phyloP scores from a whole-genome alignment of 2,888 invertebrate species.

The Drosophila pseudotakahashii region DNA sequence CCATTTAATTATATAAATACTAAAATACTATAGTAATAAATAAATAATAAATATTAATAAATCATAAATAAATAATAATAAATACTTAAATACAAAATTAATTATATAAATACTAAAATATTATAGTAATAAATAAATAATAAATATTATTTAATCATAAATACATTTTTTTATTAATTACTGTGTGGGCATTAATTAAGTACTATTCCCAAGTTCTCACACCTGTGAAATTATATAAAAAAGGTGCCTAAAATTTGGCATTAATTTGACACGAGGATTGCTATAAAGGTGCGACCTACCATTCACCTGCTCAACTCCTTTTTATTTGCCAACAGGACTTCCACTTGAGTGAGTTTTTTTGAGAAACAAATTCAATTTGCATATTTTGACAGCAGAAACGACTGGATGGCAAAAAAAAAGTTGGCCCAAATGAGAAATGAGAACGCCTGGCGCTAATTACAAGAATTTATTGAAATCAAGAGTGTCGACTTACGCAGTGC shows the following conservation, averaged over 20 bases:
- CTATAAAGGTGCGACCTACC: slow-evolving; percentile 13
- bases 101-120: neutral
- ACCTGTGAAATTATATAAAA: slow-evolving; percentile 1
- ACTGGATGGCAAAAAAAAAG: slow-evolving; percentile 17
- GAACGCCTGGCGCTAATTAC: slow-evolving; percentile 71
- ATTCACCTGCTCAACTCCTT: slow-evolving; percentile 58
- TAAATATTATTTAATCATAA: no score
- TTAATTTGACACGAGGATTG: slow-evolving; percentile 33
- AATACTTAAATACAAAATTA: no score
- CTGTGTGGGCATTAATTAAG: neutral
- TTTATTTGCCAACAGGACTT: slow-evolving; percentile 49
- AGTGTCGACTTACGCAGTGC: slow-evolving; percentile 56
- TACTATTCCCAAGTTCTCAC: neutral
- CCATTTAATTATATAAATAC: neutral
- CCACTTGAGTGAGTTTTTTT: slow-evolving; percentile 62
- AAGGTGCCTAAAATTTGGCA: slow-evolving; percentile 7
- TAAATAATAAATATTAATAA: no score
- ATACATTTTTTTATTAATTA: neutral
- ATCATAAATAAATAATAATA: no score
- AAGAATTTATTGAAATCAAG: slow-evolving; percentile 77
- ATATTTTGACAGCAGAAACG: slow-evolving; percentile 58
- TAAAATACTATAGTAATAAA: no score
- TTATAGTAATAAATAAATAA: no score
- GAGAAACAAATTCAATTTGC: slow-evolving; percentile 63
- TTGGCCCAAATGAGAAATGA: slow-evolving; percentile 57